These are phyloP conservation scores for Andrena marginata DNA, from an alignment of 2,888 invertebrate species.

Conservation along the genomic window DNA sequence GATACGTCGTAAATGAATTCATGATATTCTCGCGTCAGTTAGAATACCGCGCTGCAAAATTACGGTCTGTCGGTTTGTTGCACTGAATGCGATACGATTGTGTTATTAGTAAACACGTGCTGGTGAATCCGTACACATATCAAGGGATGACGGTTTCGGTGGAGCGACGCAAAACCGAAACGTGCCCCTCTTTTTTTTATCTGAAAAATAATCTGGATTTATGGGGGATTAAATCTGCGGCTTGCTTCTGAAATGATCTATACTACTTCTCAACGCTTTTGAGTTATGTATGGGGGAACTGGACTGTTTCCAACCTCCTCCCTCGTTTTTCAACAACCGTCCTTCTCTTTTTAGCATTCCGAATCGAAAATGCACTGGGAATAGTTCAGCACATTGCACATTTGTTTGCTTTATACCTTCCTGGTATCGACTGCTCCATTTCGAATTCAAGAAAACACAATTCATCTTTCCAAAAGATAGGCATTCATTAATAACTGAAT, in stretches of 20 bases:
- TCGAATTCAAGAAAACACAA: too few species aligned
- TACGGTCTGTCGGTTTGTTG: constrained; percentile 11
- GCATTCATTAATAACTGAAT: background rate
- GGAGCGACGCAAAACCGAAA: constrained; percentile 4
- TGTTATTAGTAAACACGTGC: background rate
- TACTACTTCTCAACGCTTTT: constrained; percentile 10
- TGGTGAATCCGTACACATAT: background rate
- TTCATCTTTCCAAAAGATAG: too few species aligned
- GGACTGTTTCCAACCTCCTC: background rate
- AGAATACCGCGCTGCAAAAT: constrained; percentile 18
- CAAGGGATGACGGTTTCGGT: background rate
- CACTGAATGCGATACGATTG: background rate
- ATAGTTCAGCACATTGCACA: background rate
- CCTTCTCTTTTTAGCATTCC: background rate
- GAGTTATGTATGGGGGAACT: constrained; percentile 18
- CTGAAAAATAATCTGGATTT: constrained; percentile 36
- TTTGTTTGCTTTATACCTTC: background rate
- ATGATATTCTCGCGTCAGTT: background rate
- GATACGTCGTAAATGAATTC: constrained; percentile 29
- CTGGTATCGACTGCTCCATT: too few species aligned
- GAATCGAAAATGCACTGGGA: background rate
- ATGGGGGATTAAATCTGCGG: constrained; percentile 37
- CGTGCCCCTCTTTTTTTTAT: constrained; percentile 10
- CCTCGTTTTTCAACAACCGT: background rate
- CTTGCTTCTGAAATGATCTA: constrained; percentile 30